Evolutionary conservation across 2,113 vertebrate genomes (phyloP), one percentile per base, ranked within the genome.

Genomic region (Tamias sibiricus): DNA sequence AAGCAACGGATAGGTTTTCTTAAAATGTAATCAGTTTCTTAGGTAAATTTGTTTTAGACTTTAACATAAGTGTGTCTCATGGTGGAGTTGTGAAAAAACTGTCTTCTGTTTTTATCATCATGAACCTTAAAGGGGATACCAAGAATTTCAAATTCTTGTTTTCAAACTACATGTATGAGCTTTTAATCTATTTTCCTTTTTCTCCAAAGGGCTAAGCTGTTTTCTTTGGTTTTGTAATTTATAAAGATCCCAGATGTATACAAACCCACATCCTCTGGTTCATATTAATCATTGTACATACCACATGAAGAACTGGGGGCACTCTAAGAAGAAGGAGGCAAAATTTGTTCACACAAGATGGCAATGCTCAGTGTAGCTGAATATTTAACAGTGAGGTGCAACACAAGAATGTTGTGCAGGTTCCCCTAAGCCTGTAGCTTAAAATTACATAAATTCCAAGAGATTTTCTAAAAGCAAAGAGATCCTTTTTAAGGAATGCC

Each of bases 1-100:
- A 92, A 91, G 35, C 44, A 87, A 82, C 2, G 81, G 0, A 59
- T n/a, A 62, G 32, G 1, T 69, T 62, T 84, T 76, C 47, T n/a
- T 86, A 52, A 74, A 93, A 47, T 90, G 19, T 87, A 90, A 71
- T 80, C 5, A 1, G 6, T 52, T 68, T 76, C 49, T 91, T 93
- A 37, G 24, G 30, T 62, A 83, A 87, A 47, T 87, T 87, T 94
- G 3, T 80, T 94, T 90, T 91, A 35, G 87, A 87, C 35, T 75
- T 93, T 90, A 85, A 95, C 24, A 6, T 66, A 57, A 81, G 66
- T 77, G 9, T 86, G 28, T 68, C 47, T 69, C 47, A 30, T 86
- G 20, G 6, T 68, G 16, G 40, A 2, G 2, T 54, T 88, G 28
- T 91, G 35, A 87, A 49, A 95, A 83, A 72, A 22, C 42, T 30